Base-by-base conservation (phyloP, 2,113 vertebrate genomes). In the Bolborhynchus lineola region DNA sequence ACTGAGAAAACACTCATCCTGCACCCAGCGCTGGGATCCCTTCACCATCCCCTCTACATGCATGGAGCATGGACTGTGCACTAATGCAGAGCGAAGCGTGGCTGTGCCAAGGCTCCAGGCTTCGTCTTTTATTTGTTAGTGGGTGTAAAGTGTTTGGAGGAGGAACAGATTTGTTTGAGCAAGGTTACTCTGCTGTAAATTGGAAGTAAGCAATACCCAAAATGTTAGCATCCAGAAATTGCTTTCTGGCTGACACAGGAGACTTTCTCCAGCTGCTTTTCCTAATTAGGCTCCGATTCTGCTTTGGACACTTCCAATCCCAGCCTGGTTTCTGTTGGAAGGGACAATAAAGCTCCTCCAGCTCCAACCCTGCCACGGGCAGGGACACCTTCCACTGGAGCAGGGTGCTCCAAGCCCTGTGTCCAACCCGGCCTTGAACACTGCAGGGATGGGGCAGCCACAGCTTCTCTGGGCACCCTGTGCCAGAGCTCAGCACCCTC, bases 1-100 rank as follows among this genome's bases (percentile, higher is more conserved):
- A 14, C 59, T n/a, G n/a, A 23, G 39, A 4, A 52, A 53, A 33
- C 0, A 2, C 39, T 3, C 21, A 7, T 13, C 13, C 65, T 3
- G 4, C 17, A 13, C 9, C 14, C n/a, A 23, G 50, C 23, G 64
- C 49, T 50, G 42, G 64, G 49, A 4, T 39, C 29, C 41, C 19
- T 18, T 31, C 25, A 2, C 20, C 4, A 13, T 44, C 19, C 39
- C 41, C 44, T 11, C 33, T 21, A 8, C 46, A 7, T 4, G 20
- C 78, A 15, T 2, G 1, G 52, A 47, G 59, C 64, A 10, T 0
- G 39, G 44, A 2, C 46, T 13, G 57, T 24, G 57, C 57, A 35
- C 33, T 59, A 18, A 9, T 0, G 4, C 57, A 33, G 44, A 37
- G 37, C 7, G 3, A 21, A 60, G 59, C 71, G 8, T 0, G 6